Evolutionary conservation across 2,888 invertebrate genomes (phyloP), one percentile per base, ranked within the genome.

Genomic region (Nymphalis c-album): DNA sequence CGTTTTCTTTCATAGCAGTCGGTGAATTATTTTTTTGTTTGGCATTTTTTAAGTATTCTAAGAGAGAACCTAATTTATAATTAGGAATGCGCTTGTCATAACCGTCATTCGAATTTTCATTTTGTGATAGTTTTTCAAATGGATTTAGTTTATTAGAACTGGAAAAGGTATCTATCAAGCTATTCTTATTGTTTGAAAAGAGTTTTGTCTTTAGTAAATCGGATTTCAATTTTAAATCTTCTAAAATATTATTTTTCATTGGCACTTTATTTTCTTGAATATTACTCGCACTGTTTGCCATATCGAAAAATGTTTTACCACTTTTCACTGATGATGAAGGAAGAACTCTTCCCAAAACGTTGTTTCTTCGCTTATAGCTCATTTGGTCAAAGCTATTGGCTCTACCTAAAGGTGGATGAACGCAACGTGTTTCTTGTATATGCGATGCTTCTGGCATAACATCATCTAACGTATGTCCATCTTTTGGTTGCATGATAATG

Each of bases 281-380:
- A 69, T 82, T 81, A 74, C 85, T 90, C 47, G 89, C 85, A 22
- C 76, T 73, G 67, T 74, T 86, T 71, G 88, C 86, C 78, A 81
- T 80, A 66, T 86, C 84, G 66, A 78, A 73, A 48, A 76, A 64
- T 50, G 78, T 78, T 59, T 60, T 82, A 22, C 57, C 17, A 17
- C 31, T 31, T 26, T 10, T 31, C 8, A 17, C 16, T 31, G 31
- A 78, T 2, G 81, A 74, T 31, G 81, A 62, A 31, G 72, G 77
- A 3, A 82, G 76, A 26, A 58, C 35, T 18, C 78, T 73, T 16
- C 83, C 78, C 22, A 76, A 77, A 2, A 80, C 65, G n/a, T 78
- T 70, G 64, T 69, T 75, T 8, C 79, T 68, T n/a, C 74, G 68
- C 47, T 78, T 75, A 47, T 74, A 62, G 46, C 62, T 61, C 35